Percentiles rank a stretch among this genome's conserved stretches.
phyloP scores from a whole-genome alignment of 2,888 invertebrate species.

The Ichneumon xanthorius region DNA sequence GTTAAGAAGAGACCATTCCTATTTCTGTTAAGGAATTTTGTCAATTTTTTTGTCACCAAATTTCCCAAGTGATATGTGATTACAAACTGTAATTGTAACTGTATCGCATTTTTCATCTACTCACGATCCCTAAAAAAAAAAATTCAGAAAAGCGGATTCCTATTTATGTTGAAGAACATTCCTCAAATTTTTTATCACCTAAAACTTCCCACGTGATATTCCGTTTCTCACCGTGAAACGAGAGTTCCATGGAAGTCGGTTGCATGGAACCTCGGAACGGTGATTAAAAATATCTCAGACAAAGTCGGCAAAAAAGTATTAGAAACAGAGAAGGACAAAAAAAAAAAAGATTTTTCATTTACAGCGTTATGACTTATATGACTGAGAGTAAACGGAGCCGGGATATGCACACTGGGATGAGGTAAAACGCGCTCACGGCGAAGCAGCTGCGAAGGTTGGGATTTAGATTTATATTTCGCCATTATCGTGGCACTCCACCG shows the following conservation, averaged over 20 bases:
- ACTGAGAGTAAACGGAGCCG: conserved; percentile 36
- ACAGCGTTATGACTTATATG: conserved; percentile 17
- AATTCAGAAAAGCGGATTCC: neutral
- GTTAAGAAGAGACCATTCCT: neutral
- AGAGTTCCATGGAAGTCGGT: neutral
- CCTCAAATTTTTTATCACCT: neutral
- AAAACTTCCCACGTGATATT: neutral
- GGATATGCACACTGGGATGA: conserved; percentile 19
- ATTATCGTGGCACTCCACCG: conserved; percentile 74
- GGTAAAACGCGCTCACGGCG: conserved; percentile 15
- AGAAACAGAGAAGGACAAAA: neutral
- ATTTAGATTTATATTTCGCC: conserved; percentile 78
- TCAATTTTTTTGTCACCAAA: neutral
- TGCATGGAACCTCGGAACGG: no score
- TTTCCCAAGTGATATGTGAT: neutral
- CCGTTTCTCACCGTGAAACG: neutral
- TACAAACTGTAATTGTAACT: neutral
- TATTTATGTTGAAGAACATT: neutral
- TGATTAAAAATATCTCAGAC: neutral
- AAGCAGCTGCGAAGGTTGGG: conserved; percentile 62
- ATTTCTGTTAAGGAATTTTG: neutral
- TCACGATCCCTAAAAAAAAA: no score
- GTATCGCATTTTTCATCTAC: no score
- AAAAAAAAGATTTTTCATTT: neutral
- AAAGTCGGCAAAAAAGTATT: neutral